Evolutionary conservation across 1,140 invertebrate genomes (phyloP), one percentile per base, ranked within the genome.

Genomic region (Trichonephila inaurata): DNA sequence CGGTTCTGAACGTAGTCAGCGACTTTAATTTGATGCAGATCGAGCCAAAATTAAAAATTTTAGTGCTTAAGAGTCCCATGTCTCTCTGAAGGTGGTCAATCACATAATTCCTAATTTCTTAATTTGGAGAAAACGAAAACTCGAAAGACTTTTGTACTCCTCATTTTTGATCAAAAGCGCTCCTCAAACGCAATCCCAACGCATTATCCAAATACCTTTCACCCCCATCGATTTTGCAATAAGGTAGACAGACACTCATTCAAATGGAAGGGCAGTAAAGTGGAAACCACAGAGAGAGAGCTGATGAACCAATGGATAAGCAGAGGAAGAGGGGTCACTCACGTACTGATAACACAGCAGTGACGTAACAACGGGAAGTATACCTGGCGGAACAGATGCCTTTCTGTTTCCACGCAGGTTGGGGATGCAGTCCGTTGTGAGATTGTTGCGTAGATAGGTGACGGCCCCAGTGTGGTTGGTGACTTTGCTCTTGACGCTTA

Each of bases 271-370:
- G 62, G 62, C 69, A 72, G 24, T 33, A 10, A 16, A 72, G 28
- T 72, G 69, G 69, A 72, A 72, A 72, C 69, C 12, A 28, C 24
- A n/a, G 64, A 66, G 14, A 66, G 14, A 14, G 21, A 24, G 24
- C 69, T 16, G 69, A 72, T 28, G 24, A 33, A 28, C 24, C 24
- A 24, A 16, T 16, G 24, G 69, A 28, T 28, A 72, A 28, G 66
- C 8, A 28, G 66, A 72, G 66, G 24, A 24, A 28, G 69, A 72
- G 69, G 66, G 69, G 69, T 72, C 69, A 72, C 28, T 72, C 69
- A 72, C 69, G 69, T 28, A 72, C 69, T 24, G 69, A 72, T 72
- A 33, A 72, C 24, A 72, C 69, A 24, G n/a, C n/a, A 72, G 69
- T 72, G 69, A 72, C 14, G 69, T 72, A 24, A 72, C 28, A 12